These are phyloP conservation scores for Cyprinodon diabolis DNA, from an alignment of 2,797 vertebrate genomes.

Conservation along the genomic window DNA sequence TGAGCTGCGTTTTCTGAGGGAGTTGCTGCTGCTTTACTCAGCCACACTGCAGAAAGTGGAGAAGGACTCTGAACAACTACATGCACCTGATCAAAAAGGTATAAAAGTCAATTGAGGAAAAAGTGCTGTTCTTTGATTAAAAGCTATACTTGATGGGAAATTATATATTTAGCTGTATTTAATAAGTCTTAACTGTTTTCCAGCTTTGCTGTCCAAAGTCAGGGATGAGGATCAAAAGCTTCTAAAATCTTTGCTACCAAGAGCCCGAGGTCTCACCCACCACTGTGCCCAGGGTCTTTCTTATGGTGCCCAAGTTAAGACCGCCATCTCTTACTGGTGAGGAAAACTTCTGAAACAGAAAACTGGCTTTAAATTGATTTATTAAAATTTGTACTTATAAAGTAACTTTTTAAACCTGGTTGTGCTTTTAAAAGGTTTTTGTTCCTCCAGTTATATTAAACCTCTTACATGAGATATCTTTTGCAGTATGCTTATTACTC, in stretches of 20 bases:
- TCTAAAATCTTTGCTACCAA: conserved; percentile 73
- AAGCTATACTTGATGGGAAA: neutral
- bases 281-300: conserved; percentile 70
- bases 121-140: neutral
- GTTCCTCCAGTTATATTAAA: neutral
- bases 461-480: neutral
- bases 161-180: neutral
- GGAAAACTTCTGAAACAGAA: conserved; percentile 26
- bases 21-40: conserved; percentile 69
- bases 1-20: conserved; percentile 70
- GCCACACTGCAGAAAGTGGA: conserved; percentile 61
- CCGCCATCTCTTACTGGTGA: conserved; percentile 81
- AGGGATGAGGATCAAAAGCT: conserved; percentile 75
- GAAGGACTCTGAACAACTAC: conserved; percentile 59
- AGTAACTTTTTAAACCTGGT: neutral
- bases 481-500: neutral
- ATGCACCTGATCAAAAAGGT: conserved; percentile 79
- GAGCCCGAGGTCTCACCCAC: conserved; percentile 68
- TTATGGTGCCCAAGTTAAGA: conserved; percentile 74
- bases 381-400: neutral
- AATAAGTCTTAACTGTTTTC: neutral
- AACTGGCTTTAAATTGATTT: neutral
- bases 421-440: neutral
- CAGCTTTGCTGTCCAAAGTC: conserved; percentile 76
- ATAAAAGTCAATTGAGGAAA: conserved; percentile 17